Evolutionary conservation across 2,797 vertebrate species (phyloP).

Genomic region (Cyclopterus lumpus): DNA sequence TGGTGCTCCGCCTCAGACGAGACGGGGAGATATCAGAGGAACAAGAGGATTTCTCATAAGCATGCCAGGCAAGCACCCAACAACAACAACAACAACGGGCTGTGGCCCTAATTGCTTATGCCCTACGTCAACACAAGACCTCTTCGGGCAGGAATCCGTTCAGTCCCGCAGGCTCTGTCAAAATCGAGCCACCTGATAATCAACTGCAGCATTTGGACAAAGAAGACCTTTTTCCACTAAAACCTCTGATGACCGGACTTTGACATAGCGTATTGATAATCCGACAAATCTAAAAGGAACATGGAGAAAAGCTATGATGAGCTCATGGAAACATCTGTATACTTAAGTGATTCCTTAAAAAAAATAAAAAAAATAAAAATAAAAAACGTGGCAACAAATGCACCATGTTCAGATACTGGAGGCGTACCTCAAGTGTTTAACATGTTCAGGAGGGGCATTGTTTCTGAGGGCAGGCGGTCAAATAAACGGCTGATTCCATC

Average conservation of each 20-base stretch:
- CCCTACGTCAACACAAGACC: constrained; percentile 12
- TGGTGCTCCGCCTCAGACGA: constrained; percentile 36
- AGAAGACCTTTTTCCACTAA: constrained; percentile 39
- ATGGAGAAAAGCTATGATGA: constrained; percentile 33
- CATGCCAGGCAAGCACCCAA: constrained; percentile 26
- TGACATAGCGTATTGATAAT: constrained; percentile 32
- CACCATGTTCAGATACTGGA: background rate
- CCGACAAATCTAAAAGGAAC: constrained; percentile 21
- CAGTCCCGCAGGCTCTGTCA: constrained; percentile 1
- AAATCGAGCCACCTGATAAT: constrained; percentile 28
- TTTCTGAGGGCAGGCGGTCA: constrained; percentile 30
- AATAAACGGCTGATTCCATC: constrained; percentile 38
- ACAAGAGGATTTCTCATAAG: constrained; percentile 42
- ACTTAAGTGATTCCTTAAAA: constrained; percentile 28
- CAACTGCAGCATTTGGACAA: constrained; percentile 19
- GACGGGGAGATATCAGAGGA: constrained; percentile 14
- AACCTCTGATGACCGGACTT: constrained; percentile 25
- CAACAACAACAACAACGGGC: constrained; percentile 38
- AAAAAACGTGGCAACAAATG: constrained; percentile 36
- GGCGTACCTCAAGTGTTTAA: constrained; percentile 4
- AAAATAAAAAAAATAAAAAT: constrained; percentile 33
- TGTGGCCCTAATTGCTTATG: constrained; percentile 29
- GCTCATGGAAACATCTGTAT: constrained; percentile 45
- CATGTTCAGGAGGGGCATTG: constrained; percentile 10
- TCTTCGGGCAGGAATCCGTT: constrained; percentile 3